Percentiles rank a stretch among this genome's conserved stretches.
Conservation (phyloP, 2,888 invertebrate genomes). For the Athalia circularis region DNA sequence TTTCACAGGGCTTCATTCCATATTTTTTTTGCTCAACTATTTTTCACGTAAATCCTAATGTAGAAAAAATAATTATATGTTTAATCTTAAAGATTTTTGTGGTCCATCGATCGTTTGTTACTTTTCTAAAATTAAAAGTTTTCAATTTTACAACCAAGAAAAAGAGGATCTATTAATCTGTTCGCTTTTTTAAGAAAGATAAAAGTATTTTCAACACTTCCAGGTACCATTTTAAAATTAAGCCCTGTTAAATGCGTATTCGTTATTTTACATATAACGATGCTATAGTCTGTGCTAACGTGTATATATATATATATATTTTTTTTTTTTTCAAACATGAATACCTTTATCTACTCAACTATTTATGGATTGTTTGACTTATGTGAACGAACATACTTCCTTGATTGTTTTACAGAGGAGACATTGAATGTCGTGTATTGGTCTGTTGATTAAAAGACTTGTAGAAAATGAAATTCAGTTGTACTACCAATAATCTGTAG, state of each 20-base stretch:
- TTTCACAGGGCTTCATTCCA: slow-evolving; percentile 32
- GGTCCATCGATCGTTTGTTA: slow-evolving; percentile 66
- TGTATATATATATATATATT: slow-evolving; percentile 13
- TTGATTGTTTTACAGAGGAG: slow-evolving; percentile 43
- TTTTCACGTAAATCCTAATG: slow-evolving; percentile 57
- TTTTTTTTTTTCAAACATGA: slow-evolving; percentile 14
- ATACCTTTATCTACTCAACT: slow-evolving; percentile 7
- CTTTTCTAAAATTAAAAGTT: background rate
- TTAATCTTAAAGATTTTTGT: slow-evolving; percentile 53
- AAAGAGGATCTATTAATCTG: background rate
- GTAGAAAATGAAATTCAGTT: slow-evolving; percentile 29
- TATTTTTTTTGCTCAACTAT: slow-evolving; percentile 33
- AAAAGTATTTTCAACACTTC: background rate
- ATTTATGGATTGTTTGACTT: slow-evolving; percentile 13
- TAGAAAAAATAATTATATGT: slow-evolving; percentile 68
- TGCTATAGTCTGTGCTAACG: slow-evolving; percentile 19
- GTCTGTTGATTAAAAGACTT: slow-evolving; percentile 41
- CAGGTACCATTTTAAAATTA: slow-evolving; percentile 17
- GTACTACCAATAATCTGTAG: background rate
- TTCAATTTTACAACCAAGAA: slow-evolving; percentile 20
- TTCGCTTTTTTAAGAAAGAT: background rate
- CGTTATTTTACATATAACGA: slow-evolving; percentile 13
- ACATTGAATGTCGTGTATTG: slow-evolving; percentile 40
- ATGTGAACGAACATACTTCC: slow-evolving; percentile 37
- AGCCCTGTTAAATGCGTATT: slow-evolving; percentile 33